Base-by-base conservation (phyloP, 1,140 invertebrate genomes). In the Pseudobourletiella spinata region DNA sequence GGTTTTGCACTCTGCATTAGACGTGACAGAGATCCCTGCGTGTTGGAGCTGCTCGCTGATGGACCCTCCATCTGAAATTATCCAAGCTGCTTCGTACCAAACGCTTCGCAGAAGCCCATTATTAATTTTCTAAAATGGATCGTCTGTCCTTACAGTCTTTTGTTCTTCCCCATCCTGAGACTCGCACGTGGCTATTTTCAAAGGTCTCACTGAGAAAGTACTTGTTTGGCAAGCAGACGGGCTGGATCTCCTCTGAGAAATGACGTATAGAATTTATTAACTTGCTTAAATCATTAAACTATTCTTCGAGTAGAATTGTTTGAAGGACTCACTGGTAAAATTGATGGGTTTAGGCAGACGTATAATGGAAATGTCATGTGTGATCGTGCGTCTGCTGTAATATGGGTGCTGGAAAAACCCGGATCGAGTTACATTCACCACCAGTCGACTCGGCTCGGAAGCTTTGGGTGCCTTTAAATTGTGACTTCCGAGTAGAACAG, bases 161-260 rank as follows among this genome's bases (percentile, higher is more conserved):
- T 1, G 64, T 58, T 57, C 63, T 65, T 59, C 67, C 67, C 65
- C 67, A 68, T 22, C 67, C 67, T 1, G 65, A 50, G 25, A 70
- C 61, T 16, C 60, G 46, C 20, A 70, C 61, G 18, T 35, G 2
- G 1, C 63, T 51, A 24, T 59, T 59, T 14, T 42, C 42, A 58
- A 59, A 67, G 1, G 59, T 67, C 25, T 65, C 50, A 0, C 55
- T n/a, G 2, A 48, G 28, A 22, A 59, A 57, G 44, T 65, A 55
- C 26, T 61, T 43, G 28, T 67, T 67, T 57, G 68, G 68, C 3
- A 70, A 30, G 39, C 68, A 70, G 28, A 70, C 39, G n/a, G 68
- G 68, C 20, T 39, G 35, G 28, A 70, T 60, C 46, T 51, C 54
- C 18, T 67, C 66, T 67, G 22, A 16, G 43, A 54, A 54, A 54